A percentile compares a stretch with the other conserved stretches of the same genome.
phyloP scores from a whole-genome alignment of 1,140 invertebrate species.

The Euura lappo region DNA sequence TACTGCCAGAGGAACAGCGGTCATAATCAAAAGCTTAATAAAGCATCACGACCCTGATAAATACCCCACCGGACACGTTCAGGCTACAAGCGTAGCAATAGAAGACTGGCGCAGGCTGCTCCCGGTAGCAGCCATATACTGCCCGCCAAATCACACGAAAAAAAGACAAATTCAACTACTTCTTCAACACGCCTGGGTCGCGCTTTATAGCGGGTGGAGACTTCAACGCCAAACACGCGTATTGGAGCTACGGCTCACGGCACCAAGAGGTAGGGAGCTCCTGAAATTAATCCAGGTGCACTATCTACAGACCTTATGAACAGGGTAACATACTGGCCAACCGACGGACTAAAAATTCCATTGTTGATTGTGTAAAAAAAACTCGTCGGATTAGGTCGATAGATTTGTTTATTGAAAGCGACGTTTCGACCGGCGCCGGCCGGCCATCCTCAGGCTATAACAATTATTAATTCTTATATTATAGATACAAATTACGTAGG shows the following conservation, averaged over 20 bases:
- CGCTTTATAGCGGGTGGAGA: constrained; percentile 45
- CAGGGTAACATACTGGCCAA: constrained; percentile 52
- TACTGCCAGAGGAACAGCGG: background rate
- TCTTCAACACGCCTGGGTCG: constrained; percentile 27
- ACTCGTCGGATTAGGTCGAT: too few species aligned
- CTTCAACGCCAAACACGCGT: constrained; percentile 52
- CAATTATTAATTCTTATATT: too few species aligned
- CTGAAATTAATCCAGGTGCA: constrained; percentile 27
- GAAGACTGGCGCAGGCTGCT: background rate
- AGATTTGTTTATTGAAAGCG: too few species aligned
- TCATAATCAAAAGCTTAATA: constrained; percentile 17
- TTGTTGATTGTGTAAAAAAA: too few species aligned
- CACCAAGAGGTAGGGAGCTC: constrained; percentile 40
- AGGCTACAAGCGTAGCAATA: constrained; percentile 30
- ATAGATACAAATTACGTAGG: too few species aligned
- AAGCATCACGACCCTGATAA: constrained; percentile 20
- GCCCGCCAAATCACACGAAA: constrained; percentile 29
- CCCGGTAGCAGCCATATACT: constrained; percentile 30
- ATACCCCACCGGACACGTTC: constrained; percentile 19
- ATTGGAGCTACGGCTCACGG: constrained; percentile 48
- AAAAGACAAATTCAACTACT: constrained; percentile 24
- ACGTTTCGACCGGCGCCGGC: too few species aligned
- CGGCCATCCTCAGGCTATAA: too few species aligned
- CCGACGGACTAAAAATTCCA: constrained; percentile 42
- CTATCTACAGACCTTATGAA: constrained; percentile 32